Percentiles rank a stretch among this genome's conserved stretches.
These are phyloP conservation scores for Pterophyllum scalare DNA, from an alignment of 2,113 vertebrate species.

Conservation along the genomic window DNA sequence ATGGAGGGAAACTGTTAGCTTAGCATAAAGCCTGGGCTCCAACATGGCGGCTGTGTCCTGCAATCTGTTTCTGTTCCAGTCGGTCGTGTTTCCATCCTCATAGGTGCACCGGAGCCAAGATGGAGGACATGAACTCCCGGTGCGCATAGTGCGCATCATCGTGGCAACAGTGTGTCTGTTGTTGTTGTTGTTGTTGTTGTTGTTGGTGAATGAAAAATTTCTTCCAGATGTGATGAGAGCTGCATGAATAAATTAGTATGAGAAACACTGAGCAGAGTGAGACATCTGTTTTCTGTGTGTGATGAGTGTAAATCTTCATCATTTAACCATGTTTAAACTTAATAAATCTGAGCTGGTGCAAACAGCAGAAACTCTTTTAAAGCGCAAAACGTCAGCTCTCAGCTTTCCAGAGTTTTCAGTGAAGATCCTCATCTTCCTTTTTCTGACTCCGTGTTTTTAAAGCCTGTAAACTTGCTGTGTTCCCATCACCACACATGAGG, in stretches of 20 bases:
- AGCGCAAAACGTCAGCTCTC: no score
- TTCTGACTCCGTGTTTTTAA: no score
- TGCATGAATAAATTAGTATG: constrained; percentile 64
- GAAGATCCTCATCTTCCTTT: no score
- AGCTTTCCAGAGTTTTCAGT: no score
- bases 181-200: constrained; percentile 17
- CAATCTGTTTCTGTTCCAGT: constrained; percentile 12
- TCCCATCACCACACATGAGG: no score
- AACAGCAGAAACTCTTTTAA: neutral
- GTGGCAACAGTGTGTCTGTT: neutral
- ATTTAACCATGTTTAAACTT: neutral
- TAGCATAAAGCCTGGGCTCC: neutral
- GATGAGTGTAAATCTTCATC: neutral
- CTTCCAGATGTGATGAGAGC: constrained; percentile 32
- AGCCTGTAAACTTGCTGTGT: no score
- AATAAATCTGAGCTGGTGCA: neutral
- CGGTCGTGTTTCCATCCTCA: constrained; percentile 6
- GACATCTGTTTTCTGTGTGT: neutral
- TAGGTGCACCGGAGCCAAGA: neutral
- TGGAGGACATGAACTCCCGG: neutral
- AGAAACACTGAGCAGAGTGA: neutral
- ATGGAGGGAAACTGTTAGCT: no score
- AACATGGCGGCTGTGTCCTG: constrained; percentile 6
- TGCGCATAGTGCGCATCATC: neutral
- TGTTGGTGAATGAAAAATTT: constrained; percentile 30